Base-by-base conservation (phyloP, 2,113 vertebrate genomes). In the Cryptomyrus ogoouensis region DNA sequence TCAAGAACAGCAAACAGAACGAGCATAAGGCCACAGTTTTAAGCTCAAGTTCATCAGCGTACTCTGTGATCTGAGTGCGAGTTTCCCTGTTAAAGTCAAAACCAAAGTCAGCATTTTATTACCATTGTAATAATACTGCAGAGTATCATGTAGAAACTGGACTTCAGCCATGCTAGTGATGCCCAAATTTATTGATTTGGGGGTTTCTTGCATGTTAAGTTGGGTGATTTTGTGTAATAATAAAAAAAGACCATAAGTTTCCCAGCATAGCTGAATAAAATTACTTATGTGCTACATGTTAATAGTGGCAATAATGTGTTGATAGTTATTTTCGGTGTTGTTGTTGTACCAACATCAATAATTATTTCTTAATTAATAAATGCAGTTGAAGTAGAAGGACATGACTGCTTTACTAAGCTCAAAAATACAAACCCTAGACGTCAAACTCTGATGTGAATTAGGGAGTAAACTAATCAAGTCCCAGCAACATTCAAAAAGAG, bases 1-100 rank as follows among this genome's bases (percentile, higher is more conserved):
- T 92, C 92, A 91, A 91, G 89, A 93, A 93, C 91, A 91, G 89
- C 90, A 9, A 87, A n/a, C 86, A 89, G 91, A 88, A 92, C 91
- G 90, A 92, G 91, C 70, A 84, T 92, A 90, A 90, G 6, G 35
- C 7, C 93, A 92, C 92, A 90, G 93, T 90, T 91, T 39, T 74
- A 89, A 92, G 90, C 91, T 19, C 93, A 92, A 94, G 94, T 90
- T 93, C 91, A 93, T 93, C 92, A 93, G 92, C 91, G 93, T 93
- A 93, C 91, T 91, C 90, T 88, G 88, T 90, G 35, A 89, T 89
- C 46, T 91, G 92, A 83, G 91, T 89, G 93, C 90, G 91, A 94
- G 62, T 87, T 88, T 90, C 70, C 86, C 90, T 91, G 91, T 89
- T 88, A 88, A 44, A 46, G 39, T 89, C 49, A 91, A 91, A 83